Percentiles rank a stretch among this genome's conserved stretches.
Evolutionary conservation across 2,113 vertebrate species (phyloP).

Genomic region (Eudyptes chrysolophus): DNA sequence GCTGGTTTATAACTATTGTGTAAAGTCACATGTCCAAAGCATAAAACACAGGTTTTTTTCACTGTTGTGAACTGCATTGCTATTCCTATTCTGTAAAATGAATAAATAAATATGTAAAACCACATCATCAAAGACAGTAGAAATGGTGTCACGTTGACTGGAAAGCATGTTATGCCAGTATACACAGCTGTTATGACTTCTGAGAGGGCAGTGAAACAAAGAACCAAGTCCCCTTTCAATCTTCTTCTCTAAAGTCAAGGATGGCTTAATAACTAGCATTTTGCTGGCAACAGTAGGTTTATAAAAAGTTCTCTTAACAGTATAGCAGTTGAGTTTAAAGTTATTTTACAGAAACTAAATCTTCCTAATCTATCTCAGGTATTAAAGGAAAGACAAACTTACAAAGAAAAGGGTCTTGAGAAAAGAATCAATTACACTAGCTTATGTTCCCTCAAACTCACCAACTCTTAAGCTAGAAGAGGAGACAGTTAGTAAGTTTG

Average conservation of each 20-base stretch:
- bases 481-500: background rate
- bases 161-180: background rate
- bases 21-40: background rate
- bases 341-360: background rate
- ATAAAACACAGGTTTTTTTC: background rate
- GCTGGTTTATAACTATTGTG: background rate
- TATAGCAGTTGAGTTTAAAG: background rate
- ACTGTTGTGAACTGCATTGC: background rate
- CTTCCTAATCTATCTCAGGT: background rate
- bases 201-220: background rate
- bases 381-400: background rate
- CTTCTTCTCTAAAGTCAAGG: background rate
- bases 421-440: background rate
- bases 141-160: rapidly evolving
- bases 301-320: background rate
- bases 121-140: background rate
- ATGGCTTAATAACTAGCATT: background rate
- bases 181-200: background rate
- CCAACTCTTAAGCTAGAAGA: background rate
- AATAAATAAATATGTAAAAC: background rate
- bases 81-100: background rate
- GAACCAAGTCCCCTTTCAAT: background rate
- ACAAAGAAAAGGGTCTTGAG: background rate
- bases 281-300: background rate
- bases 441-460: background rate